A percentile compares a stretch with the other conserved stretches of the same genome.
phyloP scores from a whole-genome alignment of 1,140 invertebrate species.

The Harlomillsia oculata region DNA sequence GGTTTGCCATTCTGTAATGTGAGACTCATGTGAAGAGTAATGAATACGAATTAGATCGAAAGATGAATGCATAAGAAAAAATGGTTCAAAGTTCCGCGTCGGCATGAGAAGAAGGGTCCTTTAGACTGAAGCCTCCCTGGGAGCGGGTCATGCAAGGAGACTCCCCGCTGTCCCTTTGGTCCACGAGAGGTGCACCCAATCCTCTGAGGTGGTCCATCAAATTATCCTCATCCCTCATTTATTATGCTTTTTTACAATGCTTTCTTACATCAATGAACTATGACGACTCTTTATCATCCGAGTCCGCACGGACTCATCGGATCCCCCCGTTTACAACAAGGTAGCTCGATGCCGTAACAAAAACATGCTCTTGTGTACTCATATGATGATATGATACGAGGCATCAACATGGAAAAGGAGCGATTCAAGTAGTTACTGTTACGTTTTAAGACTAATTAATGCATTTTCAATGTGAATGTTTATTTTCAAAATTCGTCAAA shows the following conservation, averaged over 20 bases:
- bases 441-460: no score
- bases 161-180: constrained; percentile 3
- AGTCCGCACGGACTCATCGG: no score
- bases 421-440: no score
- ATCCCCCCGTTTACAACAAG: no score
- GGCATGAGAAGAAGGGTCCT: constrained; percentile 12
- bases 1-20: no score
- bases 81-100: constrained; percentile 14
- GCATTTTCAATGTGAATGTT: no score
- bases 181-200: not conserved
- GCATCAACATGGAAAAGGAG: no score
- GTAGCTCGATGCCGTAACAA: no score
- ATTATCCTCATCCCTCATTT: constrained; percentile 10
- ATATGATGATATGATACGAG: no score
- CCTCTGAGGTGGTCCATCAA: constrained; percentile 9
- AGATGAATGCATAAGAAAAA: not conserved
- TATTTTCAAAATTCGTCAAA: no score
- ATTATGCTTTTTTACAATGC: not conserved
- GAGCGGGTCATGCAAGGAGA: constrained; percentile 11
- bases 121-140: not conserved
- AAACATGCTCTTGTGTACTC: no score
- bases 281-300: no score
- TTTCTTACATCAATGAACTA: not conserved
- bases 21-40: constrained; percentile 3
- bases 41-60: constrained; percentile 14